These are phyloP conservation scores for Nibea coibor DNA, from an alignment of 2,113 vertebrate genomes.

Conservation along the genomic window DNA sequence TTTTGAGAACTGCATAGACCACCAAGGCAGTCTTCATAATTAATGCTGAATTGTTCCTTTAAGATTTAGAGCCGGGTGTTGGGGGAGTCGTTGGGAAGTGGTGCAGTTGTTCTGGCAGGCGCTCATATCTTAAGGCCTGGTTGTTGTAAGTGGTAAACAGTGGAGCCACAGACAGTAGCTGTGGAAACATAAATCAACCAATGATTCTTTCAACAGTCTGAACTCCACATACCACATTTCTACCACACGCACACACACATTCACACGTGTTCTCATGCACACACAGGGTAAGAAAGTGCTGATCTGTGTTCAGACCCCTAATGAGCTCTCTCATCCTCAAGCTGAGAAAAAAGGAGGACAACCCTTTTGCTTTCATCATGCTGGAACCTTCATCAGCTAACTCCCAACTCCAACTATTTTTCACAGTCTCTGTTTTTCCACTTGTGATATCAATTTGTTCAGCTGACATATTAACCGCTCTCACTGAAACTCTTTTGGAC, in stretches of 20 bases:
- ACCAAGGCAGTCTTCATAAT: neutral
- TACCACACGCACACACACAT: neutral
- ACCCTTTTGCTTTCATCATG: slow-evolving; percentile 71
- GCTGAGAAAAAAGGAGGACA: slow-evolving; percentile 18
- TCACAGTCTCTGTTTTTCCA: neutral
- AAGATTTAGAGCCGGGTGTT: neutral
- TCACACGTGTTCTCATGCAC: neutral
- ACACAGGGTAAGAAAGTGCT: slow-evolving; percentile 17
- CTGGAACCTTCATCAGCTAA: too few species aligned
- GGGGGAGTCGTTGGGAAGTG: neutral
- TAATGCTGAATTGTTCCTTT: neutral
- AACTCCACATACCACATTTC: slow-evolving; percentile 5
- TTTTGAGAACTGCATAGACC: neutral
- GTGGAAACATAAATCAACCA: slow-evolving; percentile 2
- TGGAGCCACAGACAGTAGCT: neutral
- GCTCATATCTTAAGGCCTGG: neutral
- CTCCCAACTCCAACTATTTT: neutral
- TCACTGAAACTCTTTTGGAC: too few species aligned
- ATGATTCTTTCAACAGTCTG: slow-evolving; percentile 19
- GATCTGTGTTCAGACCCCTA: slow-evolving; percentile 37
- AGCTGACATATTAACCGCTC: neutral
- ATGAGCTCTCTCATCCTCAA: neutral
- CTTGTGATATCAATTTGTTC: neutral
- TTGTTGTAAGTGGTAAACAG: neutral
- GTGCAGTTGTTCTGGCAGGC: neutral